A percentile compares a stretch with the other conserved stretches of the same genome.
Evolutionary conservation across 2,888 invertebrate species (phyloP).

Genomic region (Rapana venosa): DNA sequence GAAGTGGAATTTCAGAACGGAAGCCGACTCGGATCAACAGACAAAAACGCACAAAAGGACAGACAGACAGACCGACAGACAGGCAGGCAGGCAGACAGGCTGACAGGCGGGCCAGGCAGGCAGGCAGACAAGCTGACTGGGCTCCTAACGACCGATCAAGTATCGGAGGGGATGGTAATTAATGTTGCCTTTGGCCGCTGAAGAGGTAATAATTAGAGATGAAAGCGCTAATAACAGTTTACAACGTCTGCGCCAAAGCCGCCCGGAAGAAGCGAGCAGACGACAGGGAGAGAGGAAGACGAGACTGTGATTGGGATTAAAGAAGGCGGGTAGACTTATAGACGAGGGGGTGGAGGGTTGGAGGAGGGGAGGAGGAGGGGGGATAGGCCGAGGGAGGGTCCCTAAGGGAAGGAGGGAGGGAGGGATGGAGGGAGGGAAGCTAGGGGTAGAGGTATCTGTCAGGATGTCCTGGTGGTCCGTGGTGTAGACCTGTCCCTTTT

Average conservation of each 20-base stretch:
- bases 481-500: too few relatives aligned
- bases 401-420: too few relatives aligned
- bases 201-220: conserved; percentile 5
- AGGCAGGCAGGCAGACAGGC: not conserved
- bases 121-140: not conserved
- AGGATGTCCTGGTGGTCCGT: too few relatives aligned
- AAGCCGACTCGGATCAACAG: too few relatives aligned
- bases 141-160: not conserved
- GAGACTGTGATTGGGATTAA: not conserved
- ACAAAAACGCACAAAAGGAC: too few relatives aligned
- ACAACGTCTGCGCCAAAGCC: not conserved
- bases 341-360: not conserved
- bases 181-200: conserved; percentile 10
- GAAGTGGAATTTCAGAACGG: too few relatives aligned
- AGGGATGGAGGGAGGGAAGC: too few relatives aligned
- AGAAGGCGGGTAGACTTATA: not conserved
- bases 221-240: conserved; percentile 27
- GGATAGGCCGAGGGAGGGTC: not conserved
- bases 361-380: not conserved
- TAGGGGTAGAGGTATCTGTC: too few relatives aligned
- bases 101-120: not conserved
- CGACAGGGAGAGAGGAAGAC: not conserved
- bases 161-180: not conserved
- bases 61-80: not conserved
- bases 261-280: conserved; percentile 7